These are phyloP conservation scores for Montipora cactus DNA, from an alignment of 64 coral and sea anemone species.

Conservation along the genomic window DNA sequence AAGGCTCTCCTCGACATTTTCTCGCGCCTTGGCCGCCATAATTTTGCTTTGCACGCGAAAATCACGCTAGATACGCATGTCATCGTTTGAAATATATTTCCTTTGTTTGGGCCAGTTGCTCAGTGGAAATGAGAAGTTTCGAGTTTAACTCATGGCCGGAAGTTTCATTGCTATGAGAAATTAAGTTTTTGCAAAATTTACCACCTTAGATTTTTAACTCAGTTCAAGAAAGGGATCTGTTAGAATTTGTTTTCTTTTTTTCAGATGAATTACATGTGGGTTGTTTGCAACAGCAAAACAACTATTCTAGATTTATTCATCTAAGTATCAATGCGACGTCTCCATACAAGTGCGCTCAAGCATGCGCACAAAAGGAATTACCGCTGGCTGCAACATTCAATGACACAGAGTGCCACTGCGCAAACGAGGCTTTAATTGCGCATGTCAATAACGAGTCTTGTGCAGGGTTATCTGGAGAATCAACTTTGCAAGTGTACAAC, in stretches of 20 bases:
- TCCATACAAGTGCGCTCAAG: background rate
- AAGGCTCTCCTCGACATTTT: too few relatives aligned
- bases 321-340: background rate
- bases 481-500: constrained; percentile 1
- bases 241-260: background rate
- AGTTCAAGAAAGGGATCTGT: background rate
- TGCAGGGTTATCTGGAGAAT: background rate
- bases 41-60: too few relatives aligned
- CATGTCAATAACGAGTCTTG: background rate
- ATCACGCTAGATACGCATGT: too few relatives aligned
- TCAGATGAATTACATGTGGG: constrained; percentile 21
- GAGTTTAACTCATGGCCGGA: too few relatives aligned
- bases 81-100: too few relatives aligned
- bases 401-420: constrained; percentile 7
- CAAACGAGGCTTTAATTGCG: background rate
- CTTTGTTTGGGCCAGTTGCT: too few relatives aligned
- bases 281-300: constrained; percentile 12
- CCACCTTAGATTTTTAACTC: background rate
- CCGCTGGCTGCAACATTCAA: constrained; percentile 41
- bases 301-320: background rate
- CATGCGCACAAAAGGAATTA: background rate
- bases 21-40: too few relatives aligned
- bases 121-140: too few relatives aligned
- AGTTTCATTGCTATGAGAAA: too few relatives aligned
- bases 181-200: too few relatives aligned